phyloP scores from a whole-genome alignment of 2,888 invertebrate genomes.

The Apotomis turbidana region DNA sequence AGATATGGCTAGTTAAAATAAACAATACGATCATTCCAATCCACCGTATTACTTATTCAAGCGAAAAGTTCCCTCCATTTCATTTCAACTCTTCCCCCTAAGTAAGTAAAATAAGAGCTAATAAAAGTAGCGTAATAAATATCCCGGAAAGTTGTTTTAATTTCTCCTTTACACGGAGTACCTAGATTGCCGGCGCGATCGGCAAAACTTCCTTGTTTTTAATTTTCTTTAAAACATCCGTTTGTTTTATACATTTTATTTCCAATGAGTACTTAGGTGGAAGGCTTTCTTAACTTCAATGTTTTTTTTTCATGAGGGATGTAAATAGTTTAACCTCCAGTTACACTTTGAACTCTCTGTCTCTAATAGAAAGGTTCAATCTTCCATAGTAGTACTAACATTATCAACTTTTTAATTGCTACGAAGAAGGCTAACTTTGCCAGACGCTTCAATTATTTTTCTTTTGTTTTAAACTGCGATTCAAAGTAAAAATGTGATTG shows the following conservation, averaged over 20 bases:
- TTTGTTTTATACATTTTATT: constrained; percentile 79
- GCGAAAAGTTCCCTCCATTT: constrained; percentile 53
- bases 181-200: constrained; percentile 77
- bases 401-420: constrained; percentile 74
- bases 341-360: constrained; percentile 64
- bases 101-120: constrained; percentile 66
- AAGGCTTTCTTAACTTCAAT: constrained; percentile 77
- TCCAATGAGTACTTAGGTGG: constrained; percentile 71
- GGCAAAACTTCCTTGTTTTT: constrained; percentile 81
- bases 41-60: constrained; percentile 48
- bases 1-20: not conserved
- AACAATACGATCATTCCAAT: constrained; percentile 13
- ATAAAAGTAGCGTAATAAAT: constrained; percentile 81
- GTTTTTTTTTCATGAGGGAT: constrained; percentile 69
- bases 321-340: constrained; percentile 55
- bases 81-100: constrained; percentile 68
- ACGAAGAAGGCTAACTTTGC: constrained; percentile 64
- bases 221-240: constrained; percentile 83
- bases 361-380: constrained; percentile 60
- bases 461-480: constrained; percentile 52
- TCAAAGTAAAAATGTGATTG: constrained; percentile 46
- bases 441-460: constrained; percentile 55
- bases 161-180: constrained; percentile 80
- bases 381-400: constrained; percentile 57
- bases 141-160: constrained; percentile 82